Percentiles rank a stretch among this genome's conserved stretches.
Evolutionary conservation across 2,797 vertebrate species (phyloP).

Genomic region (Galago senegalensis): DNA sequence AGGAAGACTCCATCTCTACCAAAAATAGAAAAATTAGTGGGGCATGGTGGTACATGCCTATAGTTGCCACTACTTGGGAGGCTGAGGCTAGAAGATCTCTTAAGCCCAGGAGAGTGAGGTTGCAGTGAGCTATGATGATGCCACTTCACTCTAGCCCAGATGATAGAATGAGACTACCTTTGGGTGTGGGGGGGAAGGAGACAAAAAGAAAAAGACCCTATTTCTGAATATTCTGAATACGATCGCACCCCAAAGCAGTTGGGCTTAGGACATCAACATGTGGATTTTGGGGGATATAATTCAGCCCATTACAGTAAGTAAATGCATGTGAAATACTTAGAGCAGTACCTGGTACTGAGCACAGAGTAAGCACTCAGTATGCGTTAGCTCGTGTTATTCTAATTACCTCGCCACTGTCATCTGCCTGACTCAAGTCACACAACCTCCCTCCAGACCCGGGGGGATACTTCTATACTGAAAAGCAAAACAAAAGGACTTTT

Average conservation of each 20-base stretch:
- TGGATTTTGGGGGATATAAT: no score
- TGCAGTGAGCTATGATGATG: neutral
- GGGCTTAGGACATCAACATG: neutral
- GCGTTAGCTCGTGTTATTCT: neutral
- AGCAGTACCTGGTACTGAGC: neutral
- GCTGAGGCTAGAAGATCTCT: neutral
- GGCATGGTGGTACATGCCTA: neutral
- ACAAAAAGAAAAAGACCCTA: neutral
- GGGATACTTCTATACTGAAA: no score
- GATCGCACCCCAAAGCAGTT: neutral
- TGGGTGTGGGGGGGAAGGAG: no score
- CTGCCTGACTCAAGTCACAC: neutral
- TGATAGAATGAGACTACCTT: neutral
- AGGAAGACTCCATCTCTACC: neutral
- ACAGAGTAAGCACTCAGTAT: neutral
- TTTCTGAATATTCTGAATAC: neutral
- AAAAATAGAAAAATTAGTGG: neutral
- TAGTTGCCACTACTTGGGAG: neutral
- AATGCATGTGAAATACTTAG: neutral
- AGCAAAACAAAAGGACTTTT: neutral
- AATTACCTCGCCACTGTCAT: neutral
- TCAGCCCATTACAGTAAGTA: neutral
- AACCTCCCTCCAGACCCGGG: fast-evolving
- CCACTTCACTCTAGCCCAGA: neutral
- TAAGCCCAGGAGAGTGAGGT: neutral